Evolutionary conservation across 2,113 vertebrate species (phyloP), one percentile per base, ranked within the genome.

Genomic region (Prunella himalayana): DNA sequence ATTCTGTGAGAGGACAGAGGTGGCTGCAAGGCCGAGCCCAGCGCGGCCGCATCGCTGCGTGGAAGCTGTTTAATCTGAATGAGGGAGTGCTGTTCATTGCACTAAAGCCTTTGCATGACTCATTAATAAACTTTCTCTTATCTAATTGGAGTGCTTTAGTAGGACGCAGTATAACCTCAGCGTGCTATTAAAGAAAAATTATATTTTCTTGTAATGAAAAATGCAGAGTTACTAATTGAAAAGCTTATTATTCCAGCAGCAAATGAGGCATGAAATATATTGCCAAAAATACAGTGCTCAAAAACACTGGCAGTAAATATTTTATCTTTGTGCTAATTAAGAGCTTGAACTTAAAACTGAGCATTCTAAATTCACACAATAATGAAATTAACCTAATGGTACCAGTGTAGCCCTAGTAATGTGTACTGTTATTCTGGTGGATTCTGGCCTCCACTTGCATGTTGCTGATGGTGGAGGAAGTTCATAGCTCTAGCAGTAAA

Each of bases 231-330:
- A 86, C 65, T 94, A 79, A 77, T 82, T 71, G 88, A 86, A 96
- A 95, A 95, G 66, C 77, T 97, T 92, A 92, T 88, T 94, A 94
- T 95, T 97, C 95, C 84, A 96, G 80, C 39, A 77, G 82, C 86
- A 97, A 97, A 97, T 97, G 96, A 94, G 94, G 95, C 97, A 68
- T 94, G 86, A 97, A 97, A 94, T 94, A 85, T 72, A 87, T 71
- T 91, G 91, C 89, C 92, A 91, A 90, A 94, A 96, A 87, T 89
- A 90, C 24, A 1, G 60, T 7, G 1, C 54, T 68, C 71, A 81
- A 90, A 96, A 90, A 8, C 91, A 64, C 41, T 92, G 78, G 31
- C 2, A 3, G 88, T 97, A 95, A 96, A 97, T 96, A 97, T 96
- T 97, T 96, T 96, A 93, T 94, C 85, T 88, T 87, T 14, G 56